These are phyloP conservation scores for Drosophila subpulchrella DNA, from an alignment of 1,140 invertebrate genomes.

Conservation along the genomic window DNA sequence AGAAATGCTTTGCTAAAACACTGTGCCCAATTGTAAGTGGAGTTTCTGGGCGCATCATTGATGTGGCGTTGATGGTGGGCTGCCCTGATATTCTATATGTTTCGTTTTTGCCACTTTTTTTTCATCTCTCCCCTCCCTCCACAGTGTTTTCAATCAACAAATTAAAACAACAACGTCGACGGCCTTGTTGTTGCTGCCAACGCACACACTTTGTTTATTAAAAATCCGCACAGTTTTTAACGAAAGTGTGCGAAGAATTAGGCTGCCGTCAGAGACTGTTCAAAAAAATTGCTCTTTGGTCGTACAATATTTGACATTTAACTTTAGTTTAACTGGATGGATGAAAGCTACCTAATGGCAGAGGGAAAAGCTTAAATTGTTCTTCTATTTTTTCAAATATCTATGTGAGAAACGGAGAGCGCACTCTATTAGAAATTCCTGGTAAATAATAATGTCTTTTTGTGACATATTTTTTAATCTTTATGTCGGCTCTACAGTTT, in stretches of 20 bases:
- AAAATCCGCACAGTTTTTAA: slow-evolving; percentile 30
- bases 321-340: no score
- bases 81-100: slow-evolving; percentile 12
- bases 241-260: slow-evolving; percentile 9
- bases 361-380: no score
- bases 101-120: slow-evolving; percentile 32
- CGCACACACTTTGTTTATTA: slow-evolving; percentile 37
- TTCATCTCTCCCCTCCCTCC: neutral
- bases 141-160: slow-evolving; percentile 50
- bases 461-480: neutral
- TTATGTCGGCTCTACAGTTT: neutral
- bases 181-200: slow-evolving; percentile 11
- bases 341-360: neutral
- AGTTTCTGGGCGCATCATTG: slow-evolving; percentile 6
- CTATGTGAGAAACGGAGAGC: no score
- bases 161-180: slow-evolving; percentile 46
- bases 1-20: neutral
- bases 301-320: neutral
- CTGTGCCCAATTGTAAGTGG: neutral
- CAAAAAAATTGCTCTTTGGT: neutral
- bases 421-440: no score
- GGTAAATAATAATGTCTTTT: no score
- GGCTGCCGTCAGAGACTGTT: neutral
- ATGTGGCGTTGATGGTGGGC: slow-evolving; percentile 13
- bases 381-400: no score